Conservation (phyloP, 2,797 vertebrate genomes). For the Syndactyla subalaris region DNA sequence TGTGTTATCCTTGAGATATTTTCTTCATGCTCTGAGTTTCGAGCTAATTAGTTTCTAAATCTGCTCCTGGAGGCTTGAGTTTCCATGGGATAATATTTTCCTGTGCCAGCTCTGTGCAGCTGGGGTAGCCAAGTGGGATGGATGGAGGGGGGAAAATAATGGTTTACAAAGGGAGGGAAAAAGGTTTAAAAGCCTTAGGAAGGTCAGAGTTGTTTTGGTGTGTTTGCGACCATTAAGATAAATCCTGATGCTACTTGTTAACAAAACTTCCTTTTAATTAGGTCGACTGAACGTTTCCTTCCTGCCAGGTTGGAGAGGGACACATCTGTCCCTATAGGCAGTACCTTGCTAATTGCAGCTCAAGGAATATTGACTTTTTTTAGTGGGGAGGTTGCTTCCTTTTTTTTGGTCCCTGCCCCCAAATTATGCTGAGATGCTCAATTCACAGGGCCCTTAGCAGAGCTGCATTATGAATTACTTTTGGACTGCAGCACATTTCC, state of each 20-base stretch:
- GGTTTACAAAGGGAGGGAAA: background rate
- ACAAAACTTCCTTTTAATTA: background rate
- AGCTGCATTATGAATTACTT: slow-evolving; percentile 28
- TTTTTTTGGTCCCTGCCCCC: background rate
- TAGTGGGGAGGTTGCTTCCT: background rate
- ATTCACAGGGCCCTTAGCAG: background rate
- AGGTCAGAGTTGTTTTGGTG: background rate
- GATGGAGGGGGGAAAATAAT: background rate
- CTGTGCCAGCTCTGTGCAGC: background rate
- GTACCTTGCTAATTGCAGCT: background rate
- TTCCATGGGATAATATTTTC: slow-evolving; percentile 20
- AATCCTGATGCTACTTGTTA: background rate
- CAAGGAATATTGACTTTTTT: background rate
- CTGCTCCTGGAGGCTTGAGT: slow-evolving; percentile 19
- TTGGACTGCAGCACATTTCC: slow-evolving; percentile 1
- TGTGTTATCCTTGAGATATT: slow-evolving; percentile 27
- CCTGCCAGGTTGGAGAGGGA: background rate
- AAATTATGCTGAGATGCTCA: background rate
- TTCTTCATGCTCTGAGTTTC: slow-evolving; percentile 26
- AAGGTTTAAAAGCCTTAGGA: background rate
- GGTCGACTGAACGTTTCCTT: background rate
- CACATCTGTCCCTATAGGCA: background rate
- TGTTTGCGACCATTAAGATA: background rate
- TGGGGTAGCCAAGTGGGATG: background rate
- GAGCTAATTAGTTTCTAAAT: slow-evolving; percentile 69